These are phyloP conservation scores for Scaptomyza caliginosa DNA, from an alignment of 2,888 invertebrate species.

Conservation along the genomic window DNA sequence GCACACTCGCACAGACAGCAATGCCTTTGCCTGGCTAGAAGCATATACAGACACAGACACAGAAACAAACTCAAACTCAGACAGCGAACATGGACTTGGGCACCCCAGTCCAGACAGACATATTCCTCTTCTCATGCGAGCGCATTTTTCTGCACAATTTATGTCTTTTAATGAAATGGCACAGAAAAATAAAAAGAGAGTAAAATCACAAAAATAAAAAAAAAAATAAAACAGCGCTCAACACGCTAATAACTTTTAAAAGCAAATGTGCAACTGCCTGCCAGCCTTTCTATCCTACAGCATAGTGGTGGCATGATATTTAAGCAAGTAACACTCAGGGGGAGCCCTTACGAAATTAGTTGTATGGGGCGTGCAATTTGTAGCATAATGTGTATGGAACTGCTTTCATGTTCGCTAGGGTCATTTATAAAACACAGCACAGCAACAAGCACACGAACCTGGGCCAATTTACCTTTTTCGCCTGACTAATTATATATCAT, in stretches of 20 bases:
- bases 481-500: constrained; percentile 66
- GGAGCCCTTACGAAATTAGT: constrained; percentile 67
- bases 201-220: constrained; percentile 48
- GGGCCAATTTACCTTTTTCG: constrained; percentile 53
- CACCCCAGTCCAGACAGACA: background rate
- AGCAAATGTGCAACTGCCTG: constrained; percentile 66
- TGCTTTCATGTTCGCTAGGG: constrained; percentile 38
- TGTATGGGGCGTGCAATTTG: constrained; percentile 58
- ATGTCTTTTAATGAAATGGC: constrained; percentile 79
- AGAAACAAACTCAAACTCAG: constrained; percentile 37
- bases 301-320: too few relatives aligned
- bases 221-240: constrained; percentile 49
- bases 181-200: constrained; percentile 46
- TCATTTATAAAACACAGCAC: constrained; percentile 29
- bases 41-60: constrained; percentile 23
- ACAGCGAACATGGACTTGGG: constrained; percentile 1
- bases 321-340: constrained; percentile 24
- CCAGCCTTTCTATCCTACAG: constrained; percentile 24
- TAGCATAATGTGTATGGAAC: constrained; percentile 30
- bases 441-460: constrained; percentile 15
- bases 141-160: constrained; percentile 79
- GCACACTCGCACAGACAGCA: constrained; percentile 8
- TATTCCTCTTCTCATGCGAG: constrained; percentile 15
- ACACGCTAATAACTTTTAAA: constrained; percentile 77
- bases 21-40: constrained; percentile 55